A percentile compares a stretch with the other conserved stretches of the same genome.
These are phyloP conservation scores for Aphelinus atriplicis DNA, from an alignment of 1,140 invertebrate species.

Conservation along the genomic window DNA sequence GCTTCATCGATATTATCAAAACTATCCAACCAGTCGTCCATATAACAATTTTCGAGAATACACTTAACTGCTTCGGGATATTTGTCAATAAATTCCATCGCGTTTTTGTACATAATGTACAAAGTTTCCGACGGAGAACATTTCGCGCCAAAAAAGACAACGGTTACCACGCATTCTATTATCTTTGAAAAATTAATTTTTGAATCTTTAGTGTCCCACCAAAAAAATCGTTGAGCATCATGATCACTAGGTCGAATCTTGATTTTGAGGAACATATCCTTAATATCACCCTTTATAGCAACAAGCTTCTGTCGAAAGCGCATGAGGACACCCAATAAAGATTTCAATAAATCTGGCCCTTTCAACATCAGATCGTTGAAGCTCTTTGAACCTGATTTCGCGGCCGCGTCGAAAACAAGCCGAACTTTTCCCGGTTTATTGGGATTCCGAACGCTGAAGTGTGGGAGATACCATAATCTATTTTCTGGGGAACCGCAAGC, in stretches of 20 bases:
- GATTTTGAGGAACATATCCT: no score
- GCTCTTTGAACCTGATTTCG: background rate
- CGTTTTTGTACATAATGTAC: constrained; percentile 47
- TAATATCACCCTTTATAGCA: no score
- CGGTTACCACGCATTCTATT: no score
- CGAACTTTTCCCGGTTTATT: background rate
- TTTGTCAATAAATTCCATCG: background rate
- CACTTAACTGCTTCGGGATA: background rate
- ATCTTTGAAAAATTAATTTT: background rate
- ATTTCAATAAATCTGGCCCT: constrained; percentile 11
- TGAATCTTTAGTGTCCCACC: no score
- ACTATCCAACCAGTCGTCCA: constrained; percentile 25
- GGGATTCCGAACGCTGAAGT: background rate
- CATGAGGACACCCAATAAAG: background rate
- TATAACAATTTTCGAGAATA: constrained; percentile 6
- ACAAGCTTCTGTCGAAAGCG: background rate
- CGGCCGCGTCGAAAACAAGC: background rate
- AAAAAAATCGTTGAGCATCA: no score
- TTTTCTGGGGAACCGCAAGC: no score
- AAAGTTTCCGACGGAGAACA: background rate
- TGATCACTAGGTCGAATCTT: no score
- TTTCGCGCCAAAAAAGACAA: no score
- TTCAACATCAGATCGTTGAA: background rate
- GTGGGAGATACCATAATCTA: background rate
- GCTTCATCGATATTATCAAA: background rate